These are phyloP conservation scores for Arvicola amphibius DNA, from an alignment of 2,797 vertebrate species.

Conservation along the genomic window DNA sequence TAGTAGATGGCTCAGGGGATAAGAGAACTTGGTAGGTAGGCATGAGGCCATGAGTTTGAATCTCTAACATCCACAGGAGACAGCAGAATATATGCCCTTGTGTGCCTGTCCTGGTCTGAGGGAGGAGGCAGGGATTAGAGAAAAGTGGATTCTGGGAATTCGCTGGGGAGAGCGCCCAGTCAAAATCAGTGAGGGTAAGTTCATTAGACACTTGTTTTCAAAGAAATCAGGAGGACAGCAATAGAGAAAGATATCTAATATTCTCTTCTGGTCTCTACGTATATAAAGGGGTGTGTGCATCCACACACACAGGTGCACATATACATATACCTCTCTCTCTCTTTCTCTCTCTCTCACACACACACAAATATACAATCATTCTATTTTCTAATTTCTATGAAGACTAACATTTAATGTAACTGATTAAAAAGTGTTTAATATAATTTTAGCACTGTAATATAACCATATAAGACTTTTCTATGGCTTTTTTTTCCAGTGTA, in stretches of 20 bases:
- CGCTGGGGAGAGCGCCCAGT: background rate
- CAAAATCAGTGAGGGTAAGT: background rate
- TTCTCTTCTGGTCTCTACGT: background rate
- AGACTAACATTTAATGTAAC: background rate
- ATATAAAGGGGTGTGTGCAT: background rate
- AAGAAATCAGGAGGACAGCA: background rate
- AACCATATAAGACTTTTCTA: background rate
- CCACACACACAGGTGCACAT: background rate
- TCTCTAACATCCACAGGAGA: background rate
- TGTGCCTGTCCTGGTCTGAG: background rate
- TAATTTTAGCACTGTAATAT: background rate
- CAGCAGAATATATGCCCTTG: background rate
- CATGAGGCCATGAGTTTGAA: background rate
- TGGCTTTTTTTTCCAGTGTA: conserved; percentile 38
- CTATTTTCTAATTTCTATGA: background rate
- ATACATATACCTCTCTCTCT: no score
- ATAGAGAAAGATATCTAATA: background rate
- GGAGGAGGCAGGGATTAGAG: background rate
- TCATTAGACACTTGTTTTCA: background rate
- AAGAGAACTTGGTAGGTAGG: background rate
- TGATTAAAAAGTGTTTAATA: background rate
- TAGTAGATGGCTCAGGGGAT: background rate
- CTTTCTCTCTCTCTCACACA: background rate
- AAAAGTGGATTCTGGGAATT: background rate
- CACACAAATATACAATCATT: background rate